phyloP scores from a whole-genome alignment of 2,888 invertebrate species.

The Tanytarsus gracilentus region DNA sequence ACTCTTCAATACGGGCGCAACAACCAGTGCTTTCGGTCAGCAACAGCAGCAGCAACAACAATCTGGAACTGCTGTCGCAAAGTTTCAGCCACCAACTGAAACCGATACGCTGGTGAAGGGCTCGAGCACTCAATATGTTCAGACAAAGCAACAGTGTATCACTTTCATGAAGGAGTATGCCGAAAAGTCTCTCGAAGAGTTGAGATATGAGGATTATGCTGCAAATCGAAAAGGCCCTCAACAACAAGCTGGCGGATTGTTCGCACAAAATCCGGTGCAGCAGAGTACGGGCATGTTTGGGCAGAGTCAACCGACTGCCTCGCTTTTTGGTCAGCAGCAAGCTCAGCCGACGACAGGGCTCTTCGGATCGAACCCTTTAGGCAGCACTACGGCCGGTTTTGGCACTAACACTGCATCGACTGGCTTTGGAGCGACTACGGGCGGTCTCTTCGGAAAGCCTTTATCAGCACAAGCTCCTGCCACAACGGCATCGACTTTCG shows the following conservation, averaged over 20 bases:
- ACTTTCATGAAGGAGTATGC: conserved; percentile 99
- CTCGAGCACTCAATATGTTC: conserved; percentile 74
- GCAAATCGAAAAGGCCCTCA: conserved; percentile 77
- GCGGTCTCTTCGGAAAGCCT: conserved; percentile 59
- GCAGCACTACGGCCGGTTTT: conserved; percentile 32
- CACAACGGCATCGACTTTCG: conserved; percentile 39
- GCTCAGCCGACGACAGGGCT: conserved; percentile 41
- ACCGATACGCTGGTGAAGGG: conserved; percentile 87
- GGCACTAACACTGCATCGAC: conserved; percentile 30
- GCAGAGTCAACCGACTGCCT: conserved; percentile 41
- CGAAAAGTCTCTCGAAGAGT: conserved; percentile 84
- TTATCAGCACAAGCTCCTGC: conserved; percentile 44
- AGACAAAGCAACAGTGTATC: conserved; percentile 91
- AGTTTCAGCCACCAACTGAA: conserved; percentile 79
- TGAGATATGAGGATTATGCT: conserved; percentile 86
- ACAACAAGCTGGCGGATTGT: conserved; percentile 40
- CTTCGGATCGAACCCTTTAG: conserved; percentile 38
- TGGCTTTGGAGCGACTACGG: conserved; percentile 47
- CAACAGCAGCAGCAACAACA: conserved; percentile 39
- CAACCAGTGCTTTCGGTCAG: conserved; percentile 37
- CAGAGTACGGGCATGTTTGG: conserved; percentile 38
- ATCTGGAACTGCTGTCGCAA: conserved; percentile 63
- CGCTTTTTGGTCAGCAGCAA: conserved; percentile 48
- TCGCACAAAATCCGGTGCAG: conserved; percentile 42
- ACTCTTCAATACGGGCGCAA: conserved; percentile 45